phyloP scores from a whole-genome alignment of 2,113 vertebrate species.

The Calonectris borealis region DNA sequence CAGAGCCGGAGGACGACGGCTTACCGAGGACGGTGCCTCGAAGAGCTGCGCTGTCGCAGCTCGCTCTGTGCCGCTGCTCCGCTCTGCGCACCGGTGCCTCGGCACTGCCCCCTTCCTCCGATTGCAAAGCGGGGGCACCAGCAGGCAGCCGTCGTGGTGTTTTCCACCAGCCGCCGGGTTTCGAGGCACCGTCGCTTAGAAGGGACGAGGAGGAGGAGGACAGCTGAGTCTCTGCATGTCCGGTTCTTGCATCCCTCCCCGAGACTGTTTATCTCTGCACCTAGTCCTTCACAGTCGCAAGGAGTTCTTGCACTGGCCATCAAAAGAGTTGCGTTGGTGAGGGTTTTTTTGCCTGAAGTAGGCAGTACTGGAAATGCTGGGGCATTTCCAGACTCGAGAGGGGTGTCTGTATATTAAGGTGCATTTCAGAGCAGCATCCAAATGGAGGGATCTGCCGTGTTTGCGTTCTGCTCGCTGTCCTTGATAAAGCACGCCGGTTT shows the following conservation, averaged over 20 bases:
- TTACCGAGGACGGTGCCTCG: background rate
- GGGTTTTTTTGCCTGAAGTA: background rate
- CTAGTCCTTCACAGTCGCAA: accelerated
- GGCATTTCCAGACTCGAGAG: accelerated
- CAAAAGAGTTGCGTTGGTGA: background rate
- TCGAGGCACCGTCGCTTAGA: accelerated
- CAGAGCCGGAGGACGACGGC: background rate
- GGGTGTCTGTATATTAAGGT: background rate
- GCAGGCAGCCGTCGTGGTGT: accelerated
- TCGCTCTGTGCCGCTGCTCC: background rate
- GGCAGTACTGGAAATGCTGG: background rate
- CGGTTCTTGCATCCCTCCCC: background rate
- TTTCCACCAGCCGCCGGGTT: background rate
- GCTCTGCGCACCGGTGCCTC: background rate
- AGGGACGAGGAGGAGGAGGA: background rate
- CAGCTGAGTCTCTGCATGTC: background rate
- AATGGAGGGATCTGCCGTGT: background rate
- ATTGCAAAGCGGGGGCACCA: background rate
- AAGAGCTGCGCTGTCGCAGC: accelerated
- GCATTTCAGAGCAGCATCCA: background rate
- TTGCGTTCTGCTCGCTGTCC: background rate
- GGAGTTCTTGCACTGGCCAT: background rate
- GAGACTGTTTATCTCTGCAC: background rate
- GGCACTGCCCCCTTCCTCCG: background rate
- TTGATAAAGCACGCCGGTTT: accelerated